A percentile compares a stretch with the other conserved stretches of the same genome.
Conservation (phyloP, 2,113 vertebrate species). For the Oriolus oriolus region DNA sequence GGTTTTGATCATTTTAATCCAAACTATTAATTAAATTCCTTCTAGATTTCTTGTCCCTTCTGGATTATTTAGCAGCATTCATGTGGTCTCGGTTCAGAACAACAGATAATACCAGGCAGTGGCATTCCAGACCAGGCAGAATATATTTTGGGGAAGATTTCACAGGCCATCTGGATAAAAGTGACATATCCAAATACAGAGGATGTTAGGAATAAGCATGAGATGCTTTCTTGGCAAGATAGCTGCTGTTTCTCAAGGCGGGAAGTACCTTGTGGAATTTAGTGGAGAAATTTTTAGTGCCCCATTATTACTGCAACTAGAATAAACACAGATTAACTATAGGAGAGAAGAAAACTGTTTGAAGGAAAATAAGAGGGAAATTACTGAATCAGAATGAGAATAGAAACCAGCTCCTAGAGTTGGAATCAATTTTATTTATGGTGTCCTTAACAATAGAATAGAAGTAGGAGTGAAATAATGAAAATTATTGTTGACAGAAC, state of each 20-base stretch:
- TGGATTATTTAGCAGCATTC: not conserved
- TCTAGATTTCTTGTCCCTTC: not conserved
- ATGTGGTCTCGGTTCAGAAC: not conserved
- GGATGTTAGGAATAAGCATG: not conserved
- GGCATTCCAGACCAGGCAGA: not conserved
- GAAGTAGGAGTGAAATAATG: not conserved
- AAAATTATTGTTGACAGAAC: not conserved
- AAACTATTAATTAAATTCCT: not conserved
- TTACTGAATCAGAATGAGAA: not conserved
- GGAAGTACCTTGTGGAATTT: not conserved
- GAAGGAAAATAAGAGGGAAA: not conserved
- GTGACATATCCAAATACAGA: not conserved
- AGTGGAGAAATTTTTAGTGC: not conserved
- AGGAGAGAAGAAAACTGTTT: not conserved
- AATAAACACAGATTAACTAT: not conserved
- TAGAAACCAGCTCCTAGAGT: not conserved
- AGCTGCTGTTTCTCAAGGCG: not conserved
- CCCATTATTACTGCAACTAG: not conserved
- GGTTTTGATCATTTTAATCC: not conserved
- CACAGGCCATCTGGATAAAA: not conserved
- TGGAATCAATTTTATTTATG: not conserved
- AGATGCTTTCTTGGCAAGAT: not conserved
- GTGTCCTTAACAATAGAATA: not conserved
- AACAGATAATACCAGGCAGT: not conserved
- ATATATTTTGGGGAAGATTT: not conserved